Percentiles rank a stretch among this genome's conserved stretches.
These are phyloP conservation scores for Condylostylus longicornis DNA, from an alignment of 1,140 invertebrate genomes.

Conservation along the genomic window DNA sequence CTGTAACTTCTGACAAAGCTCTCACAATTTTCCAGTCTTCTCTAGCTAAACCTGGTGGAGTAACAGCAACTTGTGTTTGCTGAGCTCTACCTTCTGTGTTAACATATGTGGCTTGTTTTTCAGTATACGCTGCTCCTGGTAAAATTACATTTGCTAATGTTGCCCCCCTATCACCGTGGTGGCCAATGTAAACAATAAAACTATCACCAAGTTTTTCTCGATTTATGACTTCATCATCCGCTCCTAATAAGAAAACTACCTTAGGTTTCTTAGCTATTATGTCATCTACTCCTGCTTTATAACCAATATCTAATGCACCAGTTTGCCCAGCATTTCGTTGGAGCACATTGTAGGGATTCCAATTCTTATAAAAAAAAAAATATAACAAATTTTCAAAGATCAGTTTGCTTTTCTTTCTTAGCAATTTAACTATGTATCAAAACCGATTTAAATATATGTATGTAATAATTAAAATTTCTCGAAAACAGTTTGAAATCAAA, in stretches of 20 bases:
- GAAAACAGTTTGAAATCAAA: too few relatives aligned
- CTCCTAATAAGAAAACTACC: constrained; percentile 81
- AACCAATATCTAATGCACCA: constrained; percentile 91
- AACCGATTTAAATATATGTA: too few relatives aligned
- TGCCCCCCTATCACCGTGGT: constrained; percentile 91
- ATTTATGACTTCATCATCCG: constrained; percentile 71
- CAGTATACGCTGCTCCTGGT: constrained; percentile 95
- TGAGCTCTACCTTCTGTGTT: constrained; percentile 97
- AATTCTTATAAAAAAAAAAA: constrained; percentile 20
- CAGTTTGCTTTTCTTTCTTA: too few relatives aligned
- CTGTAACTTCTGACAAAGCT: constrained; percentile 59
- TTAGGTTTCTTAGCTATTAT: constrained; percentile 55
- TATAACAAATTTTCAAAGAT: constrained; percentile 7
- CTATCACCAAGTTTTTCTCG: constrained; percentile 64
- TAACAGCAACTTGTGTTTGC: constrained; percentile 78
- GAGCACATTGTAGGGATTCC: constrained; percentile 76
- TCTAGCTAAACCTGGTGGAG: constrained; percentile 82
- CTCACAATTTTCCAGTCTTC: constrained; percentile 98
- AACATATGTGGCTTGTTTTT: constrained; percentile 92
- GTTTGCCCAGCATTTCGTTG: constrained; percentile 87
- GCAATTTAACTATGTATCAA: too few relatives aligned
- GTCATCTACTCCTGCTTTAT: constrained; percentile 59
- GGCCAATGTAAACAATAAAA: constrained; percentile 91
- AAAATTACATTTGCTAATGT: constrained; percentile 84
- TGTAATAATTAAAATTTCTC: too few relatives aligned